These are phyloP conservation scores for Mionectes macconnelli DNA, from an alignment of 2,113 vertebrate genomes.

Conservation along the genomic window DNA sequence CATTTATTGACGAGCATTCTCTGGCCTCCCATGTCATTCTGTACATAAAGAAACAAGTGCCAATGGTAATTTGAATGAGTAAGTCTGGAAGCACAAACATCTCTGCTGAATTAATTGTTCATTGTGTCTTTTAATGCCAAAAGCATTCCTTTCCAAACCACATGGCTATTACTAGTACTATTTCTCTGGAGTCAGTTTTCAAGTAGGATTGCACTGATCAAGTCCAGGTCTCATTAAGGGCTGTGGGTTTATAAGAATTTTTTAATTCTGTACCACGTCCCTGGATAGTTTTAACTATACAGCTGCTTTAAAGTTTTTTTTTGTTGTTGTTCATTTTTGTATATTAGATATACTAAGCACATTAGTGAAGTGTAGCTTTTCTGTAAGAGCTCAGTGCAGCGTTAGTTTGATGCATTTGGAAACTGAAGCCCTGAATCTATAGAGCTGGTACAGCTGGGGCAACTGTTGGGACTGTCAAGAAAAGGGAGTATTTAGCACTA, in stretches of 20 bases:
- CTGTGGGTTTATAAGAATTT: constrained; percentile 17
- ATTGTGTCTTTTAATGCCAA: not conserved
- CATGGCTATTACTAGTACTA: not conserved
- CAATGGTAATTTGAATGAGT: not conserved
- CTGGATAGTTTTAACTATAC: not conserved
- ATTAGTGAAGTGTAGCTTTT: not conserved
- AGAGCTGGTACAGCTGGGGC: not conserved
- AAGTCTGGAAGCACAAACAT: constrained; percentile 37
- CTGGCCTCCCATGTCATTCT: constrained; percentile 96
- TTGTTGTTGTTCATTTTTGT: not conserved
- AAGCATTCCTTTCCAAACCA: constrained; percentile 15
- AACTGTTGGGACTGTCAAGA: not conserved
- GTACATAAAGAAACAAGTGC: constrained; percentile 17
- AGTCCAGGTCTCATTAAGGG: not conserved
- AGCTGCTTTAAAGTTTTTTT: not conserved
- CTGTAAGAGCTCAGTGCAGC: not conserved
- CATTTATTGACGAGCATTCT: constrained; percentile 94
- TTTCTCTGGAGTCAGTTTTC: not conserved
- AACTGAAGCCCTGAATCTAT: not conserved
- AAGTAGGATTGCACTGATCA: not conserved
- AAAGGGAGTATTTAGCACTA: not conserved
- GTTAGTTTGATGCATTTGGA: not conserved
- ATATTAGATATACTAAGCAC: not conserved
- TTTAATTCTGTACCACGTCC: not conserved
- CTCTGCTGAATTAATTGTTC: not conserved